phyloP scores from a whole-genome alignment of 92 coral and sea anemone genomes.

The Zoanthus sansibaricus region DNA sequence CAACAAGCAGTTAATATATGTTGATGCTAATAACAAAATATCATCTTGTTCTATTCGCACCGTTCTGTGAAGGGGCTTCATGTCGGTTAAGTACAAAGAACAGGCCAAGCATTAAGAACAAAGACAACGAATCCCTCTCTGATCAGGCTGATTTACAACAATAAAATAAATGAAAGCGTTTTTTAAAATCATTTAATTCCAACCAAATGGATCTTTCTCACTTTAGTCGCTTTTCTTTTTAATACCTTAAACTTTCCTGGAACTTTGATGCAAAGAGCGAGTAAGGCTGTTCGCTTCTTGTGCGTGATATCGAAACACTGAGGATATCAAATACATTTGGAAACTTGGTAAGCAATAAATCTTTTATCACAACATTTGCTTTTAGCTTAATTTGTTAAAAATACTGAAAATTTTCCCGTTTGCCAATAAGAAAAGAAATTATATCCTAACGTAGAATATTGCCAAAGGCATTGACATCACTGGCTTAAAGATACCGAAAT shows the following conservation, averaged over 20 bases:
- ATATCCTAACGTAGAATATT: background rate
- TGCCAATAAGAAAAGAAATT: background rate
- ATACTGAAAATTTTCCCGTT: background rate
- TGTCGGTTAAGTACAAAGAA: background rate
- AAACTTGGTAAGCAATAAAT: background rate
- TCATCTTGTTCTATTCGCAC: background rate
- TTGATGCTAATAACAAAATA: constrained; percentile 22
- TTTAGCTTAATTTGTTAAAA: background rate
- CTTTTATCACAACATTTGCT: background rate
- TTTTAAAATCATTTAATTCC: background rate
- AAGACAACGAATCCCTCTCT: background rate
- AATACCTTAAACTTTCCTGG: too few relatives aligned
- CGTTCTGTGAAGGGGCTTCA: background rate
- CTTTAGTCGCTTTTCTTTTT: background rate
- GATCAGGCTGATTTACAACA: background rate
- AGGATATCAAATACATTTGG: background rate
- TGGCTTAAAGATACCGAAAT: background rate
- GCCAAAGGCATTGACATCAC: background rate
- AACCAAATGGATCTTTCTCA: background rate
- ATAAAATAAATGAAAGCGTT: background rate
- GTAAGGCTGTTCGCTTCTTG: background rate
- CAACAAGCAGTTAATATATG: constrained; percentile 35
- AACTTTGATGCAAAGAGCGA: background rate
- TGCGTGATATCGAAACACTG: background rate
- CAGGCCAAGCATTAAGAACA: background rate